Evolutionary conservation across 1,140 invertebrate genomes (phyloP), one percentile per base, ranked within the genome.

Genomic region (Cotesia chilonis): DNA sequence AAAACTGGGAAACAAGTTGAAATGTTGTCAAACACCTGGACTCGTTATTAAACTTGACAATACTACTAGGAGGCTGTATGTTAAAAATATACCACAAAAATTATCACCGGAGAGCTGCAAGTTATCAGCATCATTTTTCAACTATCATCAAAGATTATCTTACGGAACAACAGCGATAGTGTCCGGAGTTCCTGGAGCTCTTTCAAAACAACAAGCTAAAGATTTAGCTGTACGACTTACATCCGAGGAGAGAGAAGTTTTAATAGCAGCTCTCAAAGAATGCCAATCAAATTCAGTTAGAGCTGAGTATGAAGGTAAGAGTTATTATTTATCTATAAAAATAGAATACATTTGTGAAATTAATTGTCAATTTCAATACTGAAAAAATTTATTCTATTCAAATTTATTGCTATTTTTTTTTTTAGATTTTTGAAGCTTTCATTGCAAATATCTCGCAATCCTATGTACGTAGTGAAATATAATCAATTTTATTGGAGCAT

Each of bases 231-330:
- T 91, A 4, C 89, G 90, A 77, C 84, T 94, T 17, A 93, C 90
- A 17, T 84, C 88, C 14, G 92, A 92, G 70, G 92, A 94, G 79
- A 87, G 93, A 73, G 88, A 88, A 74, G 82, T 90, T 41, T 85
- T 94, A 17, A 86, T 91, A 59, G 79, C 83, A 17, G 91, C 92
- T 1, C 80, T 94, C 17, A 90, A 92, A 74, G 91, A 93, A 82
- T 92, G 89, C 80, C 89, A 93, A 81, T 92, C 92, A 0, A 90
- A 91, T 73, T 87, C 90, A 79, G 88, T 90, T 17, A 93, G 92
- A 83, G 90, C 91, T 69, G 90, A 91, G 80, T 94, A 91, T 80
- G 91, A 92, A 91, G 92, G 93, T 93, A 89, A 84, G 70, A n/a
- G 0, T 5, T 0, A 47, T 47, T 6, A 69, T 69, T 72, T 68